A percentile compares a stretch with the other conserved stretches of the same genome.
phyloP scores from a whole-genome alignment of 1,140 invertebrate genomes.

The Druon quercuslanigerum region DNA sequence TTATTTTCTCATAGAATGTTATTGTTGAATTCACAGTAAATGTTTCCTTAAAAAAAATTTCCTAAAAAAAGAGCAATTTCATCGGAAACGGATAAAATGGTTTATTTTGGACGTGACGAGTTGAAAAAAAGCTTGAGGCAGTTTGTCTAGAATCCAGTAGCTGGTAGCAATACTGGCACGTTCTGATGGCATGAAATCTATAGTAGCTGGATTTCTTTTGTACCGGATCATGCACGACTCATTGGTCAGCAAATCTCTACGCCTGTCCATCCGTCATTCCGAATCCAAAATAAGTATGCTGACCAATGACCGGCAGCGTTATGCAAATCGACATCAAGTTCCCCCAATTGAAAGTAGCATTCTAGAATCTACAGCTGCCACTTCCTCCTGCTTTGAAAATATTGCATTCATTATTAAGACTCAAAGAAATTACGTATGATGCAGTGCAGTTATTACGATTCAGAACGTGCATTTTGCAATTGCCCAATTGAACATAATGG shows the following conservation, averaged over 20 bases:
- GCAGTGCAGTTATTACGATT: conserved; percentile 24
- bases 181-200: too few relatives aligned
- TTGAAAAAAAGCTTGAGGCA: conserved; percentile 5
- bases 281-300: conserved; percentile 67
- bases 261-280: conserved; percentile 42
- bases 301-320: conserved; percentile 60
- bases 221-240: conserved; percentile 45
- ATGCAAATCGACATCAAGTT: conserved; percentile 52
- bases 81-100: not conserved
- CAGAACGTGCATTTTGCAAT: conserved; percentile 19
- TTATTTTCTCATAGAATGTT: too few relatives aligned
- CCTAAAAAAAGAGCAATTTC: conserved; percentile 9
- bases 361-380: conserved; percentile 46
- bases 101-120: not conserved
- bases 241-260: not conserved
- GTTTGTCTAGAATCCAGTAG: too few relatives aligned
- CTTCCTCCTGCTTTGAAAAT: conserved; percentile 44
- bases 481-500: conserved; percentile 5
- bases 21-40: too few relatives aligned
- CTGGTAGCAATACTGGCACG: too few relatives aligned
- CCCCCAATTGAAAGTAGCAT: conserved; percentile 46
- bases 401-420: conserved; percentile 14
- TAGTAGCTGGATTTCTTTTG: conserved; percentile 36
- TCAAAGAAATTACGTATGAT: conserved; percentile 22
- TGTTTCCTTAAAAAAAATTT: too few relatives aligned